Evolutionary conservation across 2,888 invertebrate genomes (phyloP), one percentile per base, ranked within the genome.

Genomic region (Epinotia demarniana): DNA sequence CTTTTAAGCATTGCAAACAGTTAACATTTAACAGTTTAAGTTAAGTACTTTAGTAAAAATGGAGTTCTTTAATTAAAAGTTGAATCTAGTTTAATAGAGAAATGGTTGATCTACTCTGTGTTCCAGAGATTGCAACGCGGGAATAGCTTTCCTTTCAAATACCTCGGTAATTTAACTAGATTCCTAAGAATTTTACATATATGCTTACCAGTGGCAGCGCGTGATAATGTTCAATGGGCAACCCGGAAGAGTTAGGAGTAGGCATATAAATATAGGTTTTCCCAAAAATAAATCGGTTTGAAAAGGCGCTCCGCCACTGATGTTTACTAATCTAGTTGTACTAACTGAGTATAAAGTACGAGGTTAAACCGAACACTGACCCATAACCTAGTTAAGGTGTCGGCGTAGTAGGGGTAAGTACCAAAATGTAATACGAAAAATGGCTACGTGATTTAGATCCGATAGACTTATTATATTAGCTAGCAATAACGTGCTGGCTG

Each of bases 401-500:
- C 12, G 53, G 11, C 66, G 12, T 16, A 55, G 27, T 66, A 12
- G 53, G 33, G 27, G 53, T 27, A 53, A 18, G 53, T 27, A 53
- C n/a, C 12, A 53, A 53, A 53, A 33, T 49, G n/a, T n/a, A 16
- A 19, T 19, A 57, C 12, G 53, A 66, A 53, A 39, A 57, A 27
- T 53, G n/a, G 33, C 66, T 39, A 67, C 53, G 33, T 53, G 33
- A 55, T 67, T 55, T 33, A 55, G 53, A 19, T 18, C 55, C 16
- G 68, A 18, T 18, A 67, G 16, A 23, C 23, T 46, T 43, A 39
- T 43, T 46, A 63, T 43, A 39, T 43, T 46, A 46, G 63, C 16
- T n/a, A 46, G 53, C 18, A 27, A 69, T 70, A 70, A 75, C 64
- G 75, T 70, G 63, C 23, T 19, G n/a, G 27, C 62, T 23, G 63